Evolutionary conservation across 1,140 invertebrate species (phyloP).

Genomic region (Diachasmimorpha longicaudata): DNA sequence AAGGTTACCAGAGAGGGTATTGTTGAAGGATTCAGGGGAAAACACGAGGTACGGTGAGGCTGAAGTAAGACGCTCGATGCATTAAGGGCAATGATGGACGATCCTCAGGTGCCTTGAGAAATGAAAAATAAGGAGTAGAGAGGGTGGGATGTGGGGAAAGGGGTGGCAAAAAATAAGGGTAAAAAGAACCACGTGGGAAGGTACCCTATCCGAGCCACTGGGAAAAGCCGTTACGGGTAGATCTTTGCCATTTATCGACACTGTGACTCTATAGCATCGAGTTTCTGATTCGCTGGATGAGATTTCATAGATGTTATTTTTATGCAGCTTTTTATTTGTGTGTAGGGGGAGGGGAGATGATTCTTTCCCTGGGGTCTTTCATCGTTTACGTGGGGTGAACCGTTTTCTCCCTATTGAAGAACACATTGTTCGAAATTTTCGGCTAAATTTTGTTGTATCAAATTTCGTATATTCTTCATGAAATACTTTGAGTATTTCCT

Average conservation of each 20-base stretch:
- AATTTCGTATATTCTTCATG: too few relatives aligned
- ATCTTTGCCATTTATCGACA: constrained; percentile 9
- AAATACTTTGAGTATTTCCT: too few relatives aligned
- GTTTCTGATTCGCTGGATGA: background rate
- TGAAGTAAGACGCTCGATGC: constrained; percentile 1
- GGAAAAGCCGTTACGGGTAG: background rate
- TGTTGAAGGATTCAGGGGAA: background rate
- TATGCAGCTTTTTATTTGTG: background rate
- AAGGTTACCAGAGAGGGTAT: background rate
- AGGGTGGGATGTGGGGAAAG: too few relatives aligned
- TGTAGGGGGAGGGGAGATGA: too few relatives aligned
- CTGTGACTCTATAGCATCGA: background rate
- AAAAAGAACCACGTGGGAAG: background rate
- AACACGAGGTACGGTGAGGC: background rate
- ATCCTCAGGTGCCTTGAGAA: constrained; percentile 3
- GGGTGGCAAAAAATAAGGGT: background rate
- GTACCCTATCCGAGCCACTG: background rate
- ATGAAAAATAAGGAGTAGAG: background rate
- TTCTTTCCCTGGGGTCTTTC: too few relatives aligned
- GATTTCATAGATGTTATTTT: background rate
- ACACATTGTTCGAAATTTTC: too few relatives aligned
- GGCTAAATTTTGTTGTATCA: too few relatives aligned
- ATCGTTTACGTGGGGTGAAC: too few relatives aligned
- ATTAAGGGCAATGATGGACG: constrained; percentile 5
- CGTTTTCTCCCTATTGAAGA: too few relatives aligned